Conservation (phyloP, 2,888 invertebrate genomes). For the Incurvaria masculella region DNA sequence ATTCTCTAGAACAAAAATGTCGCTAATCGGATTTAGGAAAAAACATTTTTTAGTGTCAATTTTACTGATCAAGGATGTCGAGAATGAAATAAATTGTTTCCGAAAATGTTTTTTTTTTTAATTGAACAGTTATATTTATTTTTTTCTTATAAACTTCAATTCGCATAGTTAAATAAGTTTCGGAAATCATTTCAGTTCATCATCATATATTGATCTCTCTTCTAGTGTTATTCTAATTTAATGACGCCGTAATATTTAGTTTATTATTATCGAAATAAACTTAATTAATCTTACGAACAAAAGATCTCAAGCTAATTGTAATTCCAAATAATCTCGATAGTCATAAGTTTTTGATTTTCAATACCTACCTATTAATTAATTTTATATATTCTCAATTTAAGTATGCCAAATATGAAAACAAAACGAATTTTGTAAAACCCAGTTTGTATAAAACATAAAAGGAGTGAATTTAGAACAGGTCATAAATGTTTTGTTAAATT, state of each 20-base stretch:
- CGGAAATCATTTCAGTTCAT: too few relatives aligned
- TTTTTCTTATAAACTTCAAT: too few relatives aligned
- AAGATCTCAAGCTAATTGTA: conserved; percentile 25
- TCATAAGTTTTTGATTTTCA: conserved; percentile 29
- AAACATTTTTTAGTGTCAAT: too few relatives aligned
- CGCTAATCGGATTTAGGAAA: too few relatives aligned
- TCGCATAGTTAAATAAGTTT: too few relatives aligned
- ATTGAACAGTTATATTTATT: too few relatives aligned
- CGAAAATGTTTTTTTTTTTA: too few relatives aligned
- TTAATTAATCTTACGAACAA: not conserved
- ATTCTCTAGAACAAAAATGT: too few relatives aligned
- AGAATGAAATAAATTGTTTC: too few relatives aligned
- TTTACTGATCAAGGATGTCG: too few relatives aligned
- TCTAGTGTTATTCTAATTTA: not conserved
- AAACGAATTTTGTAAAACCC: conserved; percentile 30
- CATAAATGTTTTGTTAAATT: not conserved
- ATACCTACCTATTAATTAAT: conserved; percentile 20
- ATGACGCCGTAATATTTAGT: not conserved
- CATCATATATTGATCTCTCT: not conserved
- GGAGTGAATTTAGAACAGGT: not conserved
- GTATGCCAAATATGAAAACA: conserved; percentile 55
- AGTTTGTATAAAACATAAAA: not conserved
- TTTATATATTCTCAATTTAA: conserved; percentile 31
- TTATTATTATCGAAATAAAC: not conserved
- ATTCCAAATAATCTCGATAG: conserved; percentile 50